phyloP scores from a whole-genome alignment of 2,797 vertebrate genomes.

The Gambusia yucatana region DNA sequence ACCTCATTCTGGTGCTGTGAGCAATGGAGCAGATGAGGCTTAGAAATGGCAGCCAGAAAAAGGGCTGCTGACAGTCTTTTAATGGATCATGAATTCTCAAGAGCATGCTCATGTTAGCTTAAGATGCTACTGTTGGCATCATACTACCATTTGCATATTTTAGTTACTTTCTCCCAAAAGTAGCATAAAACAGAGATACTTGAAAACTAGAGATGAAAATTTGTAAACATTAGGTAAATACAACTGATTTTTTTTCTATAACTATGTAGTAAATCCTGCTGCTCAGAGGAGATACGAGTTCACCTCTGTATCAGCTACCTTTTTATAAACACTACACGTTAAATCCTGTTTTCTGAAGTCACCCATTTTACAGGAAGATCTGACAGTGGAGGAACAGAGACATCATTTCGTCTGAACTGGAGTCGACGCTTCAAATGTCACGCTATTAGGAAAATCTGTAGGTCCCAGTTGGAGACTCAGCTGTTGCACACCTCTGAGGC shows the following conservation, averaged over 20 bases:
- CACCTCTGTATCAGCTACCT: conserved; percentile 13
- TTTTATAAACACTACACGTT: conserved; percentile 5
- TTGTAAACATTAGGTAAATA: background rate
- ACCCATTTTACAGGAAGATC: background rate
- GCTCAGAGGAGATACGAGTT: background rate
- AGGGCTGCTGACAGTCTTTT: no score
- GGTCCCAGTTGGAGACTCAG: background rate
- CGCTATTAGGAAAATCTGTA: background rate
- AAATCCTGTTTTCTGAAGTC: background rate
- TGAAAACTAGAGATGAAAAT: background rate
- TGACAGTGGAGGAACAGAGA: conserved; percentile 6
- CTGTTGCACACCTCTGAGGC: no score
- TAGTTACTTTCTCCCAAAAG: no score
- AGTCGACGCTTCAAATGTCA: conserved; percentile 5
- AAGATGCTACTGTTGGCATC: background rate
- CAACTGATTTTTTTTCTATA: background rate
- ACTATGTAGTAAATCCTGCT: background rate
- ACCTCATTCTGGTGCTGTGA: conserved; percentile 18
- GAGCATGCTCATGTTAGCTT: background rate
- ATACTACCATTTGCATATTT: background rate
- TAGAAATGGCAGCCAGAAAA: no score
- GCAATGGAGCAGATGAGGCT: background rate
- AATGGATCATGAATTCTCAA: background rate
- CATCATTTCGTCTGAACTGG: background rate
- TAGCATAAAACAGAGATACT: background rate